phyloP scores from a whole-genome alignment of 1,140 invertebrate species.

The Saxidomus purpurata region DNA sequence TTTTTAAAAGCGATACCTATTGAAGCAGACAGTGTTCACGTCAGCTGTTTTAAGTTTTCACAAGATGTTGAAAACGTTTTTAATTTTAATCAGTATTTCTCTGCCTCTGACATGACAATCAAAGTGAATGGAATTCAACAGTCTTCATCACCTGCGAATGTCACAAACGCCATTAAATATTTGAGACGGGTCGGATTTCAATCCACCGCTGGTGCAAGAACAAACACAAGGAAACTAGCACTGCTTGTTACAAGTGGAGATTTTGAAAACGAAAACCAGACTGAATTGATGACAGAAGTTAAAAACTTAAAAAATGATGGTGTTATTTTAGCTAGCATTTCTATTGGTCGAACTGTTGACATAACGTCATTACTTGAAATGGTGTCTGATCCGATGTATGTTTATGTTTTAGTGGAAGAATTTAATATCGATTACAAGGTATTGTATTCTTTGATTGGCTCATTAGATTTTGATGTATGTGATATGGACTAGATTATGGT shows the following conservation, averaged over 20 bases:
- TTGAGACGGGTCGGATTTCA: background rate
- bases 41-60: background rate
- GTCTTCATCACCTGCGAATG: background rate
- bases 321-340: background rate
- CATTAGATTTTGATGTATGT: conserved; percentile 26
- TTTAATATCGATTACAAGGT: background rate
- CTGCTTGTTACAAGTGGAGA: background rate
- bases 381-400: background rate
- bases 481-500: conserved; percentile 9
- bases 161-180: conserved; percentile 7
- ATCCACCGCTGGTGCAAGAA: background rate
- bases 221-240: background rate
- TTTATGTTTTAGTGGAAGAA: background rate
- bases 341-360: background rate
- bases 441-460: background rate
- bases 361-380: background rate
- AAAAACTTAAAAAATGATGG: background rate
- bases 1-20: background rate
- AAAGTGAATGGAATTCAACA: background rate
- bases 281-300: background rate
- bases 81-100: background rate
- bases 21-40: background rate
- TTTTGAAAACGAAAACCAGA: background rate
- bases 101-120: background rate
- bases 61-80: background rate